These are phyloP conservation scores for Papio anubis DNA, from an alignment of 2,113 vertebrate genomes.

Conservation along the genomic window DNA sequence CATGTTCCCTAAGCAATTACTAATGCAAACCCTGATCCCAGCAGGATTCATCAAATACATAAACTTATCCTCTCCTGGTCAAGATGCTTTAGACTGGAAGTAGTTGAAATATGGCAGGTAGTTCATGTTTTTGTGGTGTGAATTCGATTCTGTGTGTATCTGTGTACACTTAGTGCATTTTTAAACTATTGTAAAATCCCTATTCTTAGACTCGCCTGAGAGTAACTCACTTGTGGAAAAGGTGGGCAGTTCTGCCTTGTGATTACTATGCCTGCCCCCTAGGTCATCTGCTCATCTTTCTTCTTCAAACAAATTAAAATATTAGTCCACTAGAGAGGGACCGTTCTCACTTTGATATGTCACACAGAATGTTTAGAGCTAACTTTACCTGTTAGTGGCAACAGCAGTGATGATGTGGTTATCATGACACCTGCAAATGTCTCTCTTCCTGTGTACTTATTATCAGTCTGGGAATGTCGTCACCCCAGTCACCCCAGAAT, in stretches of 20 bases:
- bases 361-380: background rate
- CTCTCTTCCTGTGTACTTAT: constrained; percentile 14
- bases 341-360: background rate
- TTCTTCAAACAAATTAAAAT: background rate
- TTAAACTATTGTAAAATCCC: background rate
- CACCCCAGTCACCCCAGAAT: constrained; percentile 63
- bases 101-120: background rate
- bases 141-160: background rate
- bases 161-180: background rate
- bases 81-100: background rate
- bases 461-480: constrained; percentile 55
- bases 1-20: background rate
- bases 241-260: background rate
- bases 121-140: background rate
- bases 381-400: background rate
- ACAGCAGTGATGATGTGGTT: background rate
- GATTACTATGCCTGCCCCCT: background rate
- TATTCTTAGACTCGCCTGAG: background rate
- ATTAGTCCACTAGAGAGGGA: background rate
- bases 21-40: background rate
- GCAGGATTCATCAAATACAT: background rate
- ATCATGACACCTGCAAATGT: background rate
- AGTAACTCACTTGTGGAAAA: background rate
- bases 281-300: background rate
- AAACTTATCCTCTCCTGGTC: background rate